Conservation (phyloP, 2,888 invertebrate genomes). For the Trachelus stipa region DNA sequence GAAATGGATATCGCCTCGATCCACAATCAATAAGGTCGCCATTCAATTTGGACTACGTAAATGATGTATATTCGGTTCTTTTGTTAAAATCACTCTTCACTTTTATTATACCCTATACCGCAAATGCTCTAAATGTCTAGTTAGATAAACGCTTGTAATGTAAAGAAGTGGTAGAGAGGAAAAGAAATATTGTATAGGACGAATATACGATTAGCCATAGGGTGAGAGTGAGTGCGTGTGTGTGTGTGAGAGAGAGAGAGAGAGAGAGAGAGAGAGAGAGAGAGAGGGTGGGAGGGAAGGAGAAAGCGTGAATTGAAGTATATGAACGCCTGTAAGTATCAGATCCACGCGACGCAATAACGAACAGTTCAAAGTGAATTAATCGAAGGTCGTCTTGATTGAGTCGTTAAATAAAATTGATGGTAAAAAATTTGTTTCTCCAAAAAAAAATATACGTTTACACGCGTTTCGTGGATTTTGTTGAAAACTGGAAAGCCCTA, state of each 20-base stretch:
- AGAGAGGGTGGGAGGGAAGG: background rate
- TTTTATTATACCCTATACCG: background rate
- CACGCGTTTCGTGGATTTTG: too few relatives aligned
- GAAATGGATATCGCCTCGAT: background rate
- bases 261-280: conserved; percentile 10
- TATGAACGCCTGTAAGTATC: too few relatives aligned
- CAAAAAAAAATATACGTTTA: too few relatives aligned
- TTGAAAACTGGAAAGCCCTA: conserved; percentile 43
- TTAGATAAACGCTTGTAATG: conserved; percentile 28
- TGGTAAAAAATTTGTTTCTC: too few relatives aligned
- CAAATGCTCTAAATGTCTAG: conserved; percentile 20
- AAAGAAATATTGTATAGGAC: conserved; percentile 37
- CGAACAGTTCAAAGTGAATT: too few relatives aligned
- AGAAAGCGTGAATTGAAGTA: background rate
- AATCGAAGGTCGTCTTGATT: too few relatives aligned
- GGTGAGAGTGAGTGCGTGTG: conserved; percentile 19
- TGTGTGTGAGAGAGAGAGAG: background rate
- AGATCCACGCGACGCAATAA: too few relatives aligned
- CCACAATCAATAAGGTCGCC: background rate
- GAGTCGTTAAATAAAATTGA: too few relatives aligned
- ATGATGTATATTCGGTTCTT: background rate
- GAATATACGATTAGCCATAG: conserved; percentile 32
- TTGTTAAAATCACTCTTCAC: background rate
- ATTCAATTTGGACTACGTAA: background rate
- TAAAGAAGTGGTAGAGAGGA: conserved; percentile 21